These are phyloP conservation scores for Drosophila chauvacae DNA, from an alignment of 1,140 invertebrate species.

Conservation along the genomic window DNA sequence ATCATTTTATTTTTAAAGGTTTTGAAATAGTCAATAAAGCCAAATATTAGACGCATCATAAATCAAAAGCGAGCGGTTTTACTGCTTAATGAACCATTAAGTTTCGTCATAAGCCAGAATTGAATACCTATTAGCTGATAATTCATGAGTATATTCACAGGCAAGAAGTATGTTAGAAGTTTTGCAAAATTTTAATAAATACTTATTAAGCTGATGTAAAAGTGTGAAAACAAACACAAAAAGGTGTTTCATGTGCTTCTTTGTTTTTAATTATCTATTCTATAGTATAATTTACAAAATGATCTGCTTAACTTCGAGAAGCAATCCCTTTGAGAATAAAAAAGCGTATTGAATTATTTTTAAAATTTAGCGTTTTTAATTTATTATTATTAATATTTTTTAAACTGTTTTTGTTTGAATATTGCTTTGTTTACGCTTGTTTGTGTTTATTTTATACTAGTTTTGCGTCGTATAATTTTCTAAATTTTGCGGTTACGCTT, in stretches of 20 bases:
- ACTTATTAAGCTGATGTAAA: not conserved
- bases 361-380: not conserved
- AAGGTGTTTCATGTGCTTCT: not conserved
- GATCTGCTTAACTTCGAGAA: not conserved
- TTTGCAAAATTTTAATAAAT: not conserved
- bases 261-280: not conserved
- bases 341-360: no score
- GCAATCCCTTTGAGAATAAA: not conserved
- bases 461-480: conserved; percentile 21
- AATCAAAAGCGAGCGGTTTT: not conserved
- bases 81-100: conserved; percentile 18
- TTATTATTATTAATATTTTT: not conserved
- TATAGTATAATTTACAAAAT: not conserved
- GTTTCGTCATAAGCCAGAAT: conserved; percentile 16
- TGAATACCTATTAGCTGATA: conserved; percentile 29
- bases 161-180: not conserved
- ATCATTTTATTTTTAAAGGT: not conserved
- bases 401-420: not conserved
- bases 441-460: conserved; percentile 29
- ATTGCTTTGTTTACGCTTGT: conserved; percentile 6
- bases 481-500: conserved; percentile 27
- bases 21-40: not conserved
- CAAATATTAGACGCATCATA: not conserved
- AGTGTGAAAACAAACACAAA: not conserved
- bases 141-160: not conserved